These are phyloP conservation scores for Orchesella flavescens DNA, from an alignment of 2,888 invertebrate genomes.

Conservation along the genomic window DNA sequence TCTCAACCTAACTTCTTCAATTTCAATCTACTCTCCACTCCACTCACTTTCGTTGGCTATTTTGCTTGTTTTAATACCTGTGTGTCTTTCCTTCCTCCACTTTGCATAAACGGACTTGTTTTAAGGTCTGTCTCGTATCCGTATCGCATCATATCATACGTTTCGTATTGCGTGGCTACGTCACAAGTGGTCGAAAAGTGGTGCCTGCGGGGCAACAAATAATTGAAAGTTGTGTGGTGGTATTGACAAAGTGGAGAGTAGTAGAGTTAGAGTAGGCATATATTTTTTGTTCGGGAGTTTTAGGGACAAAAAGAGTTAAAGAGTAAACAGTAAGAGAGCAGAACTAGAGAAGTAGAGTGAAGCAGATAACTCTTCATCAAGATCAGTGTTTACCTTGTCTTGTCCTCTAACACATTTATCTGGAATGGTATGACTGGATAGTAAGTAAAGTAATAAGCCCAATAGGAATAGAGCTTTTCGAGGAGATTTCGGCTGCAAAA, in stretches of 20 bases:
- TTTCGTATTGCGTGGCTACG: neutral
- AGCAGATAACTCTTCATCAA: too few species aligned
- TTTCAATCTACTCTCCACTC: neutral
- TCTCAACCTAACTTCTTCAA: neutral
- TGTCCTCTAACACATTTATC: neutral
- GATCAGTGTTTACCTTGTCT: neutral
- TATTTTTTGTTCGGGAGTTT: too few species aligned
- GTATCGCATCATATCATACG: neutral
- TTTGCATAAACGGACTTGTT: too few species aligned
- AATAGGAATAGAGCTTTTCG: neutral
- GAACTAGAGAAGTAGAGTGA: neutral
- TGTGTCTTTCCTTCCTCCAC: too few species aligned
- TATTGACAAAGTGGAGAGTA: too few species aligned
- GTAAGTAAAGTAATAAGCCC: neutral
- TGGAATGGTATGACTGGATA: neutral
- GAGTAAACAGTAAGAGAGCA: neutral
- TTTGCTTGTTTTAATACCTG: neutral
- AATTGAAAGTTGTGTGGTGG: conserved; percentile 28
- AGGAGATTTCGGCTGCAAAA: neutral
- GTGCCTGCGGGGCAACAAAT: conserved; percentile 25
- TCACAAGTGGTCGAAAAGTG: neutral
- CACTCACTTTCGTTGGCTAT: neutral
- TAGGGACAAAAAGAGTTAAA: too few species aligned
- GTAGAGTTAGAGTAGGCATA: neutral
- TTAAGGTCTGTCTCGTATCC: too few species aligned